Percentiles rank a stretch among this genome's conserved stretches.
Conservation (phyloP, 2,113 vertebrate species). For the Nanorana parkeri region DNA sequence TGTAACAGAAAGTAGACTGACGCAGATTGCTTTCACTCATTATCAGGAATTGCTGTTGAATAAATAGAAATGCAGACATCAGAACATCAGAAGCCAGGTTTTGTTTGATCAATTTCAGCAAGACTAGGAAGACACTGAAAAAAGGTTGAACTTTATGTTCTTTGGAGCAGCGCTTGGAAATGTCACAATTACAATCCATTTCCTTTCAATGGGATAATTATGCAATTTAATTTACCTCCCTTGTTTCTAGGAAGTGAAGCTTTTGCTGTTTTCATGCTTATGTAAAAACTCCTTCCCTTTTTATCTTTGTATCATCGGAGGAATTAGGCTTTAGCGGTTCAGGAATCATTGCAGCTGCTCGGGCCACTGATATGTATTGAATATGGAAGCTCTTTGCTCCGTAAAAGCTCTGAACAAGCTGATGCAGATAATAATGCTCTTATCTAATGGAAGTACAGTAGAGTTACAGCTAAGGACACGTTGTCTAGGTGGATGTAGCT, state of each 20-base stretch:
- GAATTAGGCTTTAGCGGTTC: not conserved
- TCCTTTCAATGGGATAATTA: constrained; percentile 29
- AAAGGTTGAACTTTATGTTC: not conserved
- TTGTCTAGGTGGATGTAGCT: no score
- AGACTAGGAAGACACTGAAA: not conserved
- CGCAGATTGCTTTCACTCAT: no score
- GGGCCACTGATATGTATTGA: not conserved
- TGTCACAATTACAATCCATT: constrained; percentile 30
- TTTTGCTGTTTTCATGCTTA: constrained; percentile 47
- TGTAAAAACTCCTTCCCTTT: not conserved
- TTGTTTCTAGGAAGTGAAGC: constrained; percentile 53
- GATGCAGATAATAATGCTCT: no score
- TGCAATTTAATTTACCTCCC: constrained; percentile 10
- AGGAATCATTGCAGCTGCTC: no score
- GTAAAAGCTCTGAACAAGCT: no score
- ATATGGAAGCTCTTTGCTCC: not conserved
- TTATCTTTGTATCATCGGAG: constrained; percentile 1
- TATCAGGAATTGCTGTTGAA: no score
- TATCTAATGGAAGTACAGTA: no score
- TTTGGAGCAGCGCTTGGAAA: not conserved
- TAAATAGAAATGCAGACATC: no score
- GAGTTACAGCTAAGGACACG: no score
- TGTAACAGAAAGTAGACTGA: no score
- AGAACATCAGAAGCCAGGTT: not conserved
- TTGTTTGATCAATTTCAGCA: not conserved